Conservation (phyloP, 2,888 invertebrate genomes). For the Cheilosia pagana region DNA sequence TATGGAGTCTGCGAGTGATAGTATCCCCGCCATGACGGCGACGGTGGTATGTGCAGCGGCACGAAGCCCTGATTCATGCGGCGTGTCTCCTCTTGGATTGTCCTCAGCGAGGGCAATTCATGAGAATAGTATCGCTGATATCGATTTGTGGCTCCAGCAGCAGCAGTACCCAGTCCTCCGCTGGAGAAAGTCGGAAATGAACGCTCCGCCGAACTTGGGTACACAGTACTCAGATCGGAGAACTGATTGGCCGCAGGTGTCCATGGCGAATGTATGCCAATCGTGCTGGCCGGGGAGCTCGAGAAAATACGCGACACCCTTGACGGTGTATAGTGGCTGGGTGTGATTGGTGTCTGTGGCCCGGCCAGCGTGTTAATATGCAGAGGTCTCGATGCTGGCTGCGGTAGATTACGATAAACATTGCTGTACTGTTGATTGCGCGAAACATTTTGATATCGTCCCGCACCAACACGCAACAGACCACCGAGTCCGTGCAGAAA, state of each 20-base stretch:
- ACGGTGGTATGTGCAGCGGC: slow-evolving; percentile 87
- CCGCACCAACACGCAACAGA: slow-evolving; percentile 79
- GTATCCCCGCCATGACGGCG: slow-evolving; percentile 85
- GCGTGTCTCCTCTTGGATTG: slow-evolving; percentile 89
- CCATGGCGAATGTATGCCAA: slow-evolving; percentile 86
- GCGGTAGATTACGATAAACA: slow-evolving; percentile 79
- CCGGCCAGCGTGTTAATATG: slow-evolving; percentile 83
- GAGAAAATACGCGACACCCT: slow-evolving; percentile 85
- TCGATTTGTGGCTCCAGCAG: slow-evolving; percentile 83
- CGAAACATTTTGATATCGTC: slow-evolving; percentile 81
- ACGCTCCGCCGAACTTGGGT: slow-evolving; percentile 91
- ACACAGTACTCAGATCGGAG: slow-evolving; percentile 94
- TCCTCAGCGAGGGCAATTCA: slow-evolving; percentile 88
- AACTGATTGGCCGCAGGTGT: slow-evolving; percentile 88
- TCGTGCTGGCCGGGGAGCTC: slow-evolving; percentile 87
- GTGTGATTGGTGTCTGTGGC: slow-evolving; percentile 75
- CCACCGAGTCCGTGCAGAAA: slow-evolving; percentile 83
- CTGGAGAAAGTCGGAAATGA: slow-evolving; percentile 91
- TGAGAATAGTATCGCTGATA: slow-evolving; percentile 86
- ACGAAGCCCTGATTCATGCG: slow-evolving; percentile 85
- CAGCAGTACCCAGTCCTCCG: slow-evolving; percentile 77
- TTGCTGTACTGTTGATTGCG: slow-evolving; percentile 78
- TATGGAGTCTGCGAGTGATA: slow-evolving; percentile 83
- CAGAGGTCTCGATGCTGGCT: slow-evolving; percentile 81
- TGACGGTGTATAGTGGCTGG: slow-evolving; percentile 83